Evolutionary conservation across 1,140 invertebrate genomes (phyloP), one percentile per base, ranked within the genome.

Genomic region (Eumaeus atala): DNA sequence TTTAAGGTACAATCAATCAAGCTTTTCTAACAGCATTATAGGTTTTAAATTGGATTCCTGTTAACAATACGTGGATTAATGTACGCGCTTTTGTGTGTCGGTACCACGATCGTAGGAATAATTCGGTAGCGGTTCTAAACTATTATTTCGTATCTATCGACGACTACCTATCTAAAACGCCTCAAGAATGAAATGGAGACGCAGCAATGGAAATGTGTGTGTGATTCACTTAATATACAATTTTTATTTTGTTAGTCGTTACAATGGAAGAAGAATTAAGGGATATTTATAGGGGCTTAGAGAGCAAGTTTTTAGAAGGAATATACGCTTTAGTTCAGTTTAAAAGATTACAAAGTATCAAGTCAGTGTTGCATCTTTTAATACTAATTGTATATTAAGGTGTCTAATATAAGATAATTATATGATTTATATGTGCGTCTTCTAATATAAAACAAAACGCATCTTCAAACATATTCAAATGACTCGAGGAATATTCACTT

Each of bases 41-140:
- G 74, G 78, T 77, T 81, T 85, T 79, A 80, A 85, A 85, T 83
- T 85, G 77, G 74, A 80, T 80, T 73, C 62, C 67, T 68, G 70
- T 74, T 72, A 73, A 85, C 82, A 85, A 85, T 85, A 71, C 72
- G 59, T 14, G 82, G 82, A 81, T 85, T 85, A 84, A 51, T 58
- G 62, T 48, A 51, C 49, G 54, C 65, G 70, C 71, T 72, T 28
- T 77, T 78, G 77, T 83, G 56, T 54, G 62, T 48, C 59, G 52
- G 67, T 74, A 75, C 54, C 34, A 58, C 11, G 37, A 6, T 12
- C 40, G 5, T 44, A 1, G 21, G 21, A 28, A 17, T 3, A 14
- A 16, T 44, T 44, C 14, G 40, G 16, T 9, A 44, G 40, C 17
- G 40, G 21, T 28, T 28, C 21, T 28, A 28, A 44, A 16, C n/a